Percentiles rank a stretch among this genome's conserved stretches.
Conservation (phyloP, 2,113 vertebrate genomes). For the Suncus etruscus region DNA sequence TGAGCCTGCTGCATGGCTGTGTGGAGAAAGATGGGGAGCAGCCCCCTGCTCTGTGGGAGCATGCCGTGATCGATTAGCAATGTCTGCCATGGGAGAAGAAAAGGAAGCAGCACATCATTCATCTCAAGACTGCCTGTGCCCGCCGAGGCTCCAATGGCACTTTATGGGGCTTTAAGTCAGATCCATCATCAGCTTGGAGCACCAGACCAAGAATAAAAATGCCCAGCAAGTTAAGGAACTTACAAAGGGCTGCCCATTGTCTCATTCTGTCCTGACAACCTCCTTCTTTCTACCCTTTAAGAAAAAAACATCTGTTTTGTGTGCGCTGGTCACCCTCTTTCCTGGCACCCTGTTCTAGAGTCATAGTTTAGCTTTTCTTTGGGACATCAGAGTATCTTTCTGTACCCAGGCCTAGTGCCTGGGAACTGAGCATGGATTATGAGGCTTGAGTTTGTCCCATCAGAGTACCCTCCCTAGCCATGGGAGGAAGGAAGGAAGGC, state of each 20-base stretch:
- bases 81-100: conserved; percentile 67
- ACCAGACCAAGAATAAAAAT: conserved; percentile 59
- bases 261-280: background rate
- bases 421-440: background rate
- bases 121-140: background rate
- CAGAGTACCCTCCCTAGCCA: background rate
- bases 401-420: background rate
- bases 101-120: background rate
- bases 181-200: conserved; percentile 35
- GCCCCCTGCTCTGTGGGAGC: background rate
- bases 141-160: background rate
- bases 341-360: background rate
- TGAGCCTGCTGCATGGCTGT: background rate
- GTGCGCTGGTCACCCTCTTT: too few relatives aligned
- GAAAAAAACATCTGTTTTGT: background rate
- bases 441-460: background rate
- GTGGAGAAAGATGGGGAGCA: background rate
- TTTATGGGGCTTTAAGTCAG: conserved; percentile 47
- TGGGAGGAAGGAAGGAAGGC: too few relatives aligned
- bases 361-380: background rate
- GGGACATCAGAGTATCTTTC: background rate
- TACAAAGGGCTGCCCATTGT: background rate
- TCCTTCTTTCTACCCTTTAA: background rate
- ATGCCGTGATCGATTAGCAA: conserved; percentile 45
- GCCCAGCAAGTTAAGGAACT: background rate